Evolutionary conservation across 2,888 invertebrate genomes (phyloP), one percentile per base, ranked within the genome.

Genomic region (Pristionchus japonicus): DNA sequence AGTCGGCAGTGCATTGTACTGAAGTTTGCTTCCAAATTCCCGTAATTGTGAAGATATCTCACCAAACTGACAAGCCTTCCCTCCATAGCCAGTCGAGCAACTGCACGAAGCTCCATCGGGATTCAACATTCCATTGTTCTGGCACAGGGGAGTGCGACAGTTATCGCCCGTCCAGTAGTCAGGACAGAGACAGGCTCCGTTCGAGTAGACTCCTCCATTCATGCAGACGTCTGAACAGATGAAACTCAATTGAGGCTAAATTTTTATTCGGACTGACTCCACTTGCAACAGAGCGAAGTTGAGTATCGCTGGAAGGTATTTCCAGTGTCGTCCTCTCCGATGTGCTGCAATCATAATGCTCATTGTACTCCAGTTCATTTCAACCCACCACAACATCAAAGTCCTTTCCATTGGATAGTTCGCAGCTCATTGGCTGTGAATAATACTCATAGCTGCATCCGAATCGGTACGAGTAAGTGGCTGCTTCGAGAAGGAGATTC

Each of bases 391-490:
- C 52, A 3, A 86, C 74, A 43, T n/a, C 40, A 27, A 86, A 70
- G 49, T 86, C 86, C 4, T 37, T 2, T 47, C 86, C 84, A 47
- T 88, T 83, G 34, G 67, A 83, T 9, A 77, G 61, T 27, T 90
- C 89, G 87, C 93, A 93, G 47, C 88, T 89, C 88, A 93, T 91
- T 70, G 91, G 89, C 74, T 92, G 92, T 0, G 93, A 92, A 88
- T 90, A 91, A 89, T 90, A 93, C 88, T 92, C 90, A 84, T 89
- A 93, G 70, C 89, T 89, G 88, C 92, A 92, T 3, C 77, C 89
- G n/a, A 43, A 74, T 37, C 93, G 89, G 40, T 77, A 88, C 47
- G 34, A 40, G 74, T 47, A 86, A 11, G 47, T 86, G n/a, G 85
- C 85, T n/a, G 85, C 85, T 27, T 85, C 85, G 20, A 85, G 85